Conservation (phyloP, 2,113 vertebrate genomes). For the Elachura formosa region DNA sequence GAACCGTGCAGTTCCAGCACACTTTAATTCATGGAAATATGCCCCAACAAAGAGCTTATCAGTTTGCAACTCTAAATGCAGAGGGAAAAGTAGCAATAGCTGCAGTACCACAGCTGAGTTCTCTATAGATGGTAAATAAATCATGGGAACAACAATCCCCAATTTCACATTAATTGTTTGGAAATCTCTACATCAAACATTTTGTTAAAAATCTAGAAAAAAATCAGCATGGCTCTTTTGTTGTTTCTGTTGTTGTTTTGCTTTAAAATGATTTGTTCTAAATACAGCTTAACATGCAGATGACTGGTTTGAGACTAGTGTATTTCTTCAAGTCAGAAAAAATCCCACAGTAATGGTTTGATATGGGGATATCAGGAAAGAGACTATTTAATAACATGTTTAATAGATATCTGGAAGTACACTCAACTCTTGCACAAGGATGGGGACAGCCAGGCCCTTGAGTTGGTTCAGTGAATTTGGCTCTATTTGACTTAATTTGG, state of each 20-base stretch:
- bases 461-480: not conserved
- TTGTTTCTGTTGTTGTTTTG: slow-evolving; percentile 71
- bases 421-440: not conserved
- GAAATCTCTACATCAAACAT: slow-evolving; percentile 76
- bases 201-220: slow-evolving; percentile 73
- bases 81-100: slow-evolving; percentile 7
- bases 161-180: slow-evolving; percentile 76
- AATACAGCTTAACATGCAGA: slow-evolving; percentile 78
- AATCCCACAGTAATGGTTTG: not conserved
- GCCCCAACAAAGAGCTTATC: slow-evolving; percentile 15
- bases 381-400: not conserved
- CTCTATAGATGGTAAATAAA: slow-evolving; percentile 71
- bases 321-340: slow-evolving; percentile 57
- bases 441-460: not conserved
- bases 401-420: slow-evolving; percentile 20
- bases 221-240: slow-evolving; percentile 70
- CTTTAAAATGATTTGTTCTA: slow-evolving; percentile 75
- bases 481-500: not conserved
- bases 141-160: slow-evolving; percentile 70
- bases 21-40: not conserved
- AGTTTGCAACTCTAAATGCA: slow-evolving; percentile 37
- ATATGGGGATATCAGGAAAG: not conserved
- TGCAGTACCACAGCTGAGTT: slow-evolving; percentile 70
- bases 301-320: slow-evolving; percentile 73
- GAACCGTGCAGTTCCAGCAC: not conserved